Base-by-base conservation (phyloP, 2,888 invertebrate species). In the Leucophenga montana region DNA sequence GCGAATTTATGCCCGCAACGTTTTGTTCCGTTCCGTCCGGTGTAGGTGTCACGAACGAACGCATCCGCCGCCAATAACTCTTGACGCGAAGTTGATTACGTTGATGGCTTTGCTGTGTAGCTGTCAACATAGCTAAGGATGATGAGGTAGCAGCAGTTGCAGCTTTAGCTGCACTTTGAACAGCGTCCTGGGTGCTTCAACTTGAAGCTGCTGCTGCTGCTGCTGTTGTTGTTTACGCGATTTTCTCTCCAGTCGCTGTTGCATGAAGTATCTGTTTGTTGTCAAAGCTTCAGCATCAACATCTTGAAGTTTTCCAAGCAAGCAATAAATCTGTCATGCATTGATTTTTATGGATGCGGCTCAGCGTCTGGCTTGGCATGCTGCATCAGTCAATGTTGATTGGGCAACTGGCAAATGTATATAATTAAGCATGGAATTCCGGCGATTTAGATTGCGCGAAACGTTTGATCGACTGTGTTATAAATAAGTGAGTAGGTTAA, bases 321-420 rank as follows among this genome's bases (percentile, higher is more conserved):
- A 31, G 86, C 85, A 86, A 85, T 86, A 86, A 86, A 85, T 85
- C 85, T 85, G 86, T 85, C 86, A 86, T 79, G 83, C 84, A 83
- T 83, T 85, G 86, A 85, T 82, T 81, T 81, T 81, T 81, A 81
- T 81, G 79, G 81, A 74, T 78, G 71, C 77, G 20, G 78, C 80
- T 81, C 83, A 75, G 82, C 84, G 78, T 77, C 78, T 73, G 72
- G 75, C 80, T 77, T 59, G 61, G 68, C 66, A 73, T 67, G 75
- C 84, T 80, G 80, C 81, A 61, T 61, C 61, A 16, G 61, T 61
- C 61, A 61, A 18, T 20, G 33, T 61, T 61, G 61, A 61, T 39
- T 39, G 61, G 18, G 59, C 13, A 31, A 59, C 22, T 59, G n/a
- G 59, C 6, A 6, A 18, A 31, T 18, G 22, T 31, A n/a, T 59